Percentiles rank a stretch among this genome's conserved stretches.
Evolutionary conservation across 1,140 invertebrate genomes (phyloP).

Genomic region (Drosophila mayri): DNA sequence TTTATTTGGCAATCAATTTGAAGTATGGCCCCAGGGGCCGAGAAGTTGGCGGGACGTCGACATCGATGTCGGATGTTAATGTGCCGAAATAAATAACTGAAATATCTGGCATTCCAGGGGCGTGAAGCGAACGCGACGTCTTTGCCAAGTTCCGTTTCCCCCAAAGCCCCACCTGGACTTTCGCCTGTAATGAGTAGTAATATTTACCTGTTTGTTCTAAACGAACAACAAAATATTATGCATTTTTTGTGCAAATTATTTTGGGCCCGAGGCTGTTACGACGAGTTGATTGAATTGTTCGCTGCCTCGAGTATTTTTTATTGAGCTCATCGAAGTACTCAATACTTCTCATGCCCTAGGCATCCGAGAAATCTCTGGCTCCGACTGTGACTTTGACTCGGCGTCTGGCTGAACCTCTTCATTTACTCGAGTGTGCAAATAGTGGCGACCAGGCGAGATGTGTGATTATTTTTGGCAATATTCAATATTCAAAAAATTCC

Average conservation of each 20-base stretch:
- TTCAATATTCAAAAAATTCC: conserved; percentile 38
- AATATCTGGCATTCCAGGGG: conserved; percentile 69
- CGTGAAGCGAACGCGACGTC: conserved; percentile 47
- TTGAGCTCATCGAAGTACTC: conserved; percentile 28
- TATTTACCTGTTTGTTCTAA: conserved; percentile 75
- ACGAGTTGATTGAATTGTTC: conserved; percentile 54
- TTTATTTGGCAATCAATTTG: conserved; percentile 80
- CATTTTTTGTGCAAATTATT: conserved; percentile 45
- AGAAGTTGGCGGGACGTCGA: conserved; percentile 15
- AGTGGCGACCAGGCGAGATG: conserved; percentile 10
- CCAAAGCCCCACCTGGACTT: conserved; percentile 31
- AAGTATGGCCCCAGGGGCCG: conserved; percentile 47
- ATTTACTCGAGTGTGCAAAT: conserved; percentile 40
- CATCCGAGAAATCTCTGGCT: conserved; percentile 21
- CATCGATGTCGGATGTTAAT: conserved; percentile 60
- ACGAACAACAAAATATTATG: conserved; percentile 47
- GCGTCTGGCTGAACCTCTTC: conserved; percentile 46
- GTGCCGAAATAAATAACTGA: conserved; percentile 79
- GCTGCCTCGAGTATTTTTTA: conserved; percentile 54
- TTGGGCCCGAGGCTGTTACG: conserved; percentile 33
- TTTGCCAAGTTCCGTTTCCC: conserved; percentile 58
- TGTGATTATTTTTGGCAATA: conserved; percentile 43
- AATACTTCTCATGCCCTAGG: conserved; percentile 36
- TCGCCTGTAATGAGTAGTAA: conserved; percentile 25
- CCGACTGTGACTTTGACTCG: conserved; percentile 1